These are phyloP conservation scores for Periophthalmus modestus DNA, from an alignment of 2,113 vertebrate species.

Conservation along the genomic window DNA sequence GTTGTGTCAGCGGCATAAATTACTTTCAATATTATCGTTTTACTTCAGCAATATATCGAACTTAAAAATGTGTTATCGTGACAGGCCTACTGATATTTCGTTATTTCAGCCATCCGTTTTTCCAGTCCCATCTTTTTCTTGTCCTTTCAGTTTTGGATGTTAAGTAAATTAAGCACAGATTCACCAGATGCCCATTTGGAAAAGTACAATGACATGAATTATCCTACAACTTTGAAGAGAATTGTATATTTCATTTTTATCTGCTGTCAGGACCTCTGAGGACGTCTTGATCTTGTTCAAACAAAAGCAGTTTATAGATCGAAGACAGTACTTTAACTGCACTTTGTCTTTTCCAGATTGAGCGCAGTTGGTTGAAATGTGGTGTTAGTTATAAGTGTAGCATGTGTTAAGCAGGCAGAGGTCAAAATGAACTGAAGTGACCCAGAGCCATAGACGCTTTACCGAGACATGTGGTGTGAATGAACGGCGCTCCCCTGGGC, in stretches of 20 bases:
- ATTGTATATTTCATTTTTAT: background rate
- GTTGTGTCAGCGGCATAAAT: no score
- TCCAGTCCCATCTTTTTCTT: background rate
- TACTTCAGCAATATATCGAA: no score
- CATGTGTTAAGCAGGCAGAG: slow-evolving; percentile 11
- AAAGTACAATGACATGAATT: background rate
- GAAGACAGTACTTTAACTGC: background rate
- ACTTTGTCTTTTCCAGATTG: background rate
- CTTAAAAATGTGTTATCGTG: no score
- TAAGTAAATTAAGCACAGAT: background rate
- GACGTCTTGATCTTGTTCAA: background rate
- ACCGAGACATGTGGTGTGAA: background rate
- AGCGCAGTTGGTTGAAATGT: background rate
- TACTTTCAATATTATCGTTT: no score
- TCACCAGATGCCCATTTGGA: background rate
- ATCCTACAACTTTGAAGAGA: background rate
- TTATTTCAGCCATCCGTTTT: background rate
- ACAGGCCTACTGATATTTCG: no score
- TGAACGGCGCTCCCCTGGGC: background rate
- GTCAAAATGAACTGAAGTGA: background rate
- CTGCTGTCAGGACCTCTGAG: background rate
- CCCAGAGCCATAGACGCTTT: slow-evolving; percentile 8
- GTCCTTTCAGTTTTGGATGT: background rate
- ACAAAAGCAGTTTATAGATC: background rate
- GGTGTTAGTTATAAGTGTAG: background rate